A percentile compares a stretch with the other conserved stretches of the same genome.
Evolutionary conservation across 2,888 invertebrate genomes (phyloP).

Genomic region (Himalopsyche japonica): DNA sequence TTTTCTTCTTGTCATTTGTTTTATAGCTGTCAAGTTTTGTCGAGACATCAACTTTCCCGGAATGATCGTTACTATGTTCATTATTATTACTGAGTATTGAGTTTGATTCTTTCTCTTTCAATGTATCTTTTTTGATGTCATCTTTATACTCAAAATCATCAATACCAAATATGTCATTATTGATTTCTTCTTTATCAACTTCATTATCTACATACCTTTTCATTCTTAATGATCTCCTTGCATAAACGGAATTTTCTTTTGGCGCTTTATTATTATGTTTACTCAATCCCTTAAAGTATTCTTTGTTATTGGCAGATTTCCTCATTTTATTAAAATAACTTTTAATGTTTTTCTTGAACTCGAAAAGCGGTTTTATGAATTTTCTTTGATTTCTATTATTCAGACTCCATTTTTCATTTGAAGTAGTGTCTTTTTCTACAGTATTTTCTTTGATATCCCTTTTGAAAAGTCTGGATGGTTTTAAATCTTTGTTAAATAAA

Average conservation of each 20-base stretch:
- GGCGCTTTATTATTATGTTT: not conserved
- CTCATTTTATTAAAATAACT: not conserved
- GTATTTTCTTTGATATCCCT: not conserved
- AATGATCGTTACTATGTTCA: not conserved
- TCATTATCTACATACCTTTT: not conserved
- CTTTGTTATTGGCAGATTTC: not conserved
- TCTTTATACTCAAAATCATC: not conserved
- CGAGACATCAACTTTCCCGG: not conserved
- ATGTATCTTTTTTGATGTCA: not conserved
- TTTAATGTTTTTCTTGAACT: not conserved
- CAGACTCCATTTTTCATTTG: not conserved
- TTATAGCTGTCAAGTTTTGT: not conserved
- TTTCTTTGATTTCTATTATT: not conserved
- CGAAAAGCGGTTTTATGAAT: not conserved
- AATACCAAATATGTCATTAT: not conserved
- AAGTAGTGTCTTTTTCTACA: not conserved
- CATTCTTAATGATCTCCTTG: not conserved
- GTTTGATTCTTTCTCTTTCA: not conserved
- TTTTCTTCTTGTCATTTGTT: not conserved
- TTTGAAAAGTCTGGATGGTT: not conserved
- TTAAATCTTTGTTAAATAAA: not conserved
- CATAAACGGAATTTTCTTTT: not conserved
- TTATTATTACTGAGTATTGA: too few relatives aligned
- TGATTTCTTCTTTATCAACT: not conserved
- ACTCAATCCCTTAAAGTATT: not conserved